Evolutionary conservation across 2,113 vertebrate species (phyloP), one percentile per base, ranked within the genome.

Genomic region (Clinocottus analis): DNA sequence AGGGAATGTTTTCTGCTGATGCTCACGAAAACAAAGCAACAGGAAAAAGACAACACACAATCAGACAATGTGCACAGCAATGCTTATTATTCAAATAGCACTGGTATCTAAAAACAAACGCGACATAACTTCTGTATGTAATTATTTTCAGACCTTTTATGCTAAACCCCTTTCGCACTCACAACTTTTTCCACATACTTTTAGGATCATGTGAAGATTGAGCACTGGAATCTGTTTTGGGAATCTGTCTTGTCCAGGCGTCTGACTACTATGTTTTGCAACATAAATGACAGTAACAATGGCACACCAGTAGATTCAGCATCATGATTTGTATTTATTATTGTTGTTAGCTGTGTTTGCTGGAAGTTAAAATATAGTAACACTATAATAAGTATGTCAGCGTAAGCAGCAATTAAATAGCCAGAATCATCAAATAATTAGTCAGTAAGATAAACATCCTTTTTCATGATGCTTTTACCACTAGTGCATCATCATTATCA

Each of bases 1-100:
- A 3, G 80, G 83, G 82, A 86, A 27, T 51, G 8, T 29, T 72
- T 77, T 88, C 82, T 89, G 87, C 83, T 89, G 86, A 87, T 65
- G 73, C 47, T 79, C 17, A 27, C 77, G 51, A 82, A 87, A 84
- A 77, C 67, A 79, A 82, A 80, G 61, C 73, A 86, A 79, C 81
- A 81, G 61, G 73, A 80, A 71, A 72, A 66, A 31, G 86, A 62
- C 71, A 80, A 63, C 56, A 41, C 49, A 12, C 45, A 77, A 65
- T 77, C 79, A 72, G 74, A 78, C 64, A 69, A 13, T 35, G n/a
- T 41, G 62, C 45, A 21, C 60, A n/a, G 53, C 3, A 3, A 62
- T 60, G 72, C 65, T 78, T 51, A 43, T 49, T 29, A n/a, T 83
- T 80, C 72, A 79, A 23, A 65, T 78, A 29, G 56, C 62, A 45